These are phyloP conservation scores for Invenusta paracnida DNA, from an alignment of 2,888 invertebrate species.

Conservation along the genomic window DNA sequence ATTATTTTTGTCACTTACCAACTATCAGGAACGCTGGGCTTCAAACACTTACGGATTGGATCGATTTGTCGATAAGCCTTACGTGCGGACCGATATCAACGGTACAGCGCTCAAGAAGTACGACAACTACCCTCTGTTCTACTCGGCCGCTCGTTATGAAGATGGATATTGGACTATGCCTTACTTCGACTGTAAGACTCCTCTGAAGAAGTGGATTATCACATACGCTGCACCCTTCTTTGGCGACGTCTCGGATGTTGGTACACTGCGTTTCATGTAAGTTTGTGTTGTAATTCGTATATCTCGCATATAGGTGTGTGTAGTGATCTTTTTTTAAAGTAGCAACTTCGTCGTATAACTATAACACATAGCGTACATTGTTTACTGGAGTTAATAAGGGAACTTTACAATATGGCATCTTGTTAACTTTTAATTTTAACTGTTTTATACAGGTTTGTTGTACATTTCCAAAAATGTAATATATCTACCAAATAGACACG, in stretches of 20 bases:
- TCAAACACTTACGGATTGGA: slow-evolving; percentile 84
- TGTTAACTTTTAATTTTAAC: no score
- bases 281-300: not conserved
- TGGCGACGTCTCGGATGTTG: slow-evolving; percentile 54
- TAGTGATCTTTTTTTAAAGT: no score
- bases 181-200: slow-evolving; percentile 44
- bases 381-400: no score
- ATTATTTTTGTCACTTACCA: no score
- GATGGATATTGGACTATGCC: slow-evolving; percentile 46
- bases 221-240: slow-evolving; percentile 46
- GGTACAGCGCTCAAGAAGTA: slow-evolving; percentile 56
- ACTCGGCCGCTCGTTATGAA: slow-evolving; percentile 61
- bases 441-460: no score
- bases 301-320: no score
- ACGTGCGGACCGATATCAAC: slow-evolving; percentile 73
- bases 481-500: no score
- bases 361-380: no score
- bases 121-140: slow-evolving; percentile 48
- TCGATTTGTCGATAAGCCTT: slow-evolving; percentile 82
- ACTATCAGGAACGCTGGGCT: slow-evolving; percentile 81
- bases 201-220: slow-evolving; percentile 44
- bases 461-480: no score
- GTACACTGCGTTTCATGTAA: slow-evolving; percentile 20
- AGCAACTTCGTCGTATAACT: no score
- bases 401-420: no score